Evolutionary conservation across 2,113 vertebrate genomes (phyloP).

Genomic region (Rafetus swinhoei): DNA sequence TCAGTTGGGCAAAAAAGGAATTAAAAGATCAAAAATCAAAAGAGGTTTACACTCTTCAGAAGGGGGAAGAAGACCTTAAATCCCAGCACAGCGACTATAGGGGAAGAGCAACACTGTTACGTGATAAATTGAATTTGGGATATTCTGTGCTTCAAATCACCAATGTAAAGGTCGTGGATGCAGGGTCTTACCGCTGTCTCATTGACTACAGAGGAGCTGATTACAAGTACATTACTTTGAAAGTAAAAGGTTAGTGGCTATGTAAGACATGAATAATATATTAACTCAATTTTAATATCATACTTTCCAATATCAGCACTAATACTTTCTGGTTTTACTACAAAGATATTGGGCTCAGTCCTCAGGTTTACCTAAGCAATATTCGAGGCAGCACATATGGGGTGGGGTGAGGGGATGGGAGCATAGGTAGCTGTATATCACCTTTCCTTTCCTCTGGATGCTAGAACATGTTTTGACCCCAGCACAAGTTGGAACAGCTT

Average conservation of each 20-base stretch:
- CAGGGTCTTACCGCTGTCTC: constrained; percentile 84
- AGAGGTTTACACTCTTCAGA: constrained; percentile 73
- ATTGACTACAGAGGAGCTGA: constrained; percentile 78
- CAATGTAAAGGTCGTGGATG: constrained; percentile 78
- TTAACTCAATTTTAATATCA: background rate
- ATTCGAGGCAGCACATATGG: background rate
- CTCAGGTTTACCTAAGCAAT: background rate
- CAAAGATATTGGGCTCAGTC: background rate
- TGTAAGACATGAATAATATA: background rate
- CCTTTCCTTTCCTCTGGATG: background rate
- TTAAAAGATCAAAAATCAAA: background rate
- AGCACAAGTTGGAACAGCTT: background rate
- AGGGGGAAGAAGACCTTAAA: constrained; percentile 16
- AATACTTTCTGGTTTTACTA: background rate
- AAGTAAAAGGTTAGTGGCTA: constrained; percentile 83
- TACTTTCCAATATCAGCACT: background rate
- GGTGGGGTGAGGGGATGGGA: background rate
- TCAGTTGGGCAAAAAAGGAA: constrained; percentile 79
- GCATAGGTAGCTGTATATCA: background rate
- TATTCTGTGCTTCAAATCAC: constrained; percentile 80
- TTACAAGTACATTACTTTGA: constrained; percentile 83
- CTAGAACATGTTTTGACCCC: background rate
- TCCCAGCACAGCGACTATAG: constrained; percentile 51
- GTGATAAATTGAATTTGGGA: constrained; percentile 73
- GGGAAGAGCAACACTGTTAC: constrained; percentile 75